These are phyloP conservation scores for Pterobdella sp. DNA, from an alignment of 2,888 invertebrate species.

Conservation along the genomic window DNA sequence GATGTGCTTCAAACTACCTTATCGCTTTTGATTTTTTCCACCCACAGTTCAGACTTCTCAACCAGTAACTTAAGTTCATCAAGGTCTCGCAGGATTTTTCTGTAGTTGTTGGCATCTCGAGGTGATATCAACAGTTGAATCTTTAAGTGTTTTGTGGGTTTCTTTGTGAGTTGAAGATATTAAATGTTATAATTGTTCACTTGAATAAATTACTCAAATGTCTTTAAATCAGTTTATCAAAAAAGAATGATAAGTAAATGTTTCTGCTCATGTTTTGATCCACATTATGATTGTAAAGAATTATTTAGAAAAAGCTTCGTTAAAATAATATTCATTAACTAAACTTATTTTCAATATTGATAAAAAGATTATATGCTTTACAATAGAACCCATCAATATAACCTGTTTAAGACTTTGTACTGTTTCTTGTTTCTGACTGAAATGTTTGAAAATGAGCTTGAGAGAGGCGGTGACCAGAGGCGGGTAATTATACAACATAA, in stretches of 20 bases:
- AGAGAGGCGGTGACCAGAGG: slow-evolving; percentile 23
- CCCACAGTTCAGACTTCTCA: slow-evolving; percentile 29
- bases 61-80: slow-evolving; percentile 17
- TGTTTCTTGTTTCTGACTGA: slow-evolving; percentile 27
- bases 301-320: too few relatives aligned
- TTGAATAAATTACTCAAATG: too few relatives aligned
- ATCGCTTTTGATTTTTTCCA: slow-evolving; percentile 19
- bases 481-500: slow-evolving; percentile 25
- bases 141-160: background rate
- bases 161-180: too few relatives aligned
- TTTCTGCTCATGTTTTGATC: too few relatives aligned
- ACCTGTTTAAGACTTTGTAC: slow-evolving; percentile 20
- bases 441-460: slow-evolving; percentile 27
- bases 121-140: slow-evolving; percentile 25
- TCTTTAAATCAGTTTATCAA: too few relatives aligned
- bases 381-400: too few relatives aligned
- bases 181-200: too few relatives aligned
- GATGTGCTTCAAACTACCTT: background rate
- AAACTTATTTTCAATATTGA: too few relatives aligned
- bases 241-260: too few relatives aligned
- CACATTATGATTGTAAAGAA: too few relatives aligned
- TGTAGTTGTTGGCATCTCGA: slow-evolving; percentile 23
- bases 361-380: too few relatives aligned
- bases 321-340: too few relatives aligned
- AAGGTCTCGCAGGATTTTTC: slow-evolving; percentile 12